Conservation (phyloP, 2,797 vertebrate species). For the Dromococcyx pavoninus region DNA sequence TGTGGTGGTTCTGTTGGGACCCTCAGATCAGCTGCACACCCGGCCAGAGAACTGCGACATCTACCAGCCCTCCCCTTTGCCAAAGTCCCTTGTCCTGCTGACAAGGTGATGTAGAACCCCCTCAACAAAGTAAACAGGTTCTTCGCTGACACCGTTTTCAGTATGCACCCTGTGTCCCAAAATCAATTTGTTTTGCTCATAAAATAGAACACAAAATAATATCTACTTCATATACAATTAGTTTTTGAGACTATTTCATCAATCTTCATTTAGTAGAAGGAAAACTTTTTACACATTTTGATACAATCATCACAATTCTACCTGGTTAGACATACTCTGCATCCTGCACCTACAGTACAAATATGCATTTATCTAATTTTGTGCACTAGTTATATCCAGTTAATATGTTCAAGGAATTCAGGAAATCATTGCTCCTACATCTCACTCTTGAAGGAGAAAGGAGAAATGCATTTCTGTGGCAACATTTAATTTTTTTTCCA, state of each 20-base stretch:
- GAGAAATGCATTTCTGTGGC: neutral
- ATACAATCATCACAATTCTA: neutral
- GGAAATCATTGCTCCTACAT: neutral
- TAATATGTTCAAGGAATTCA: neutral
- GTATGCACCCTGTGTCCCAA: neutral
- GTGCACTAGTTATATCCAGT: neutral
- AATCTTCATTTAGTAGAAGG: neutral
- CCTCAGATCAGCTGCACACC: neutral
- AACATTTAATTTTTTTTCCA: conserved; percentile 11
- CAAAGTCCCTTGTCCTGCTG: neutral
- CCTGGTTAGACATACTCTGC: neutral
- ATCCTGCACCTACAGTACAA: neutral
- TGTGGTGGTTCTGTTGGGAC: neutral
- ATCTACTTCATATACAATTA: neutral
- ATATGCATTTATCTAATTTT: neutral
- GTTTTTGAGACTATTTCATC: neutral
- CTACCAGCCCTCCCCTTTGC: neutral
- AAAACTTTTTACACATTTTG: neutral
- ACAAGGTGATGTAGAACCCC: fast-evolving
- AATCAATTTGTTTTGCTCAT: neutral
- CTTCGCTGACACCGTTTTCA: neutral
- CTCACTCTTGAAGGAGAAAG: neutral
- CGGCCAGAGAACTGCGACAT: fast-evolving
- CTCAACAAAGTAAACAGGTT: neutral
- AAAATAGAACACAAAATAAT: neutral